These are phyloP conservation scores for Sinella curviseta DNA, from an alignment of 1,140 invertebrate species.

Conservation along the genomic window DNA sequence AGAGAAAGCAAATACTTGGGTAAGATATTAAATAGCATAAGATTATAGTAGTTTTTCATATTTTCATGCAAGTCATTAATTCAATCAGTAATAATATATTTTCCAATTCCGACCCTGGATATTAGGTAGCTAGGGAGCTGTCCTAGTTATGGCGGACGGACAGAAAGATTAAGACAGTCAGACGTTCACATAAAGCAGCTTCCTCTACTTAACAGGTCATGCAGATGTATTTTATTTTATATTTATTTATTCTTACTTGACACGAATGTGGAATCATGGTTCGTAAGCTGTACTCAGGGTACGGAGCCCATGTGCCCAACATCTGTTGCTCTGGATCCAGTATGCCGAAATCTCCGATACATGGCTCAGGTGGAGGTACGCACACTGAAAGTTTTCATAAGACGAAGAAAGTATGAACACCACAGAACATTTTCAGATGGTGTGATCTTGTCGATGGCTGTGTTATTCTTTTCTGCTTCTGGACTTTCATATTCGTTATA, in stretches of 20 bases:
- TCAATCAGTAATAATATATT: too few species aligned
- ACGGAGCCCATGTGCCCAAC: slow-evolving; percentile 48
- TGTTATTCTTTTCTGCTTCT: not conserved
- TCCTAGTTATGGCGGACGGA: too few species aligned
- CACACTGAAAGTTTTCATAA: slow-evolving; percentile 50
- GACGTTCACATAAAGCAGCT: too few species aligned
- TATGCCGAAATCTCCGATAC: slow-evolving; percentile 39
- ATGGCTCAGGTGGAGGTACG: slow-evolving; percentile 54
- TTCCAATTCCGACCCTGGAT: too few species aligned
- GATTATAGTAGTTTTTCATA: too few species aligned
- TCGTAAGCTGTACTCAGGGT: slow-evolving; percentile 47
- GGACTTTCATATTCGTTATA: not conserved
- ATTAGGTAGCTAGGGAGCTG: too few species aligned
- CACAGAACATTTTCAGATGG: not conserved
- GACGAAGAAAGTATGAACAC: not conserved
- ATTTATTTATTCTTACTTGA: not conserved
- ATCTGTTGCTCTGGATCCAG: slow-evolving; percentile 40
- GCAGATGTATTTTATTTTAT: too few species aligned
- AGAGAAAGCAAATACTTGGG: too few species aligned
- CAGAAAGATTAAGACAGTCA: too few species aligned
- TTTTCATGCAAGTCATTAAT: too few species aligned
- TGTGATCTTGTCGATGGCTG: not conserved
- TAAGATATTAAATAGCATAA: too few species aligned
- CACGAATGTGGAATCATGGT: slow-evolving; percentile 51
- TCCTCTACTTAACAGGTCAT: too few species aligned